A percentile compares a stretch with the other conserved stretches of the same genome.
phyloP scores from a whole-genome alignment of 2,113 vertebrate species.

The Bufo gargarizans region DNA sequence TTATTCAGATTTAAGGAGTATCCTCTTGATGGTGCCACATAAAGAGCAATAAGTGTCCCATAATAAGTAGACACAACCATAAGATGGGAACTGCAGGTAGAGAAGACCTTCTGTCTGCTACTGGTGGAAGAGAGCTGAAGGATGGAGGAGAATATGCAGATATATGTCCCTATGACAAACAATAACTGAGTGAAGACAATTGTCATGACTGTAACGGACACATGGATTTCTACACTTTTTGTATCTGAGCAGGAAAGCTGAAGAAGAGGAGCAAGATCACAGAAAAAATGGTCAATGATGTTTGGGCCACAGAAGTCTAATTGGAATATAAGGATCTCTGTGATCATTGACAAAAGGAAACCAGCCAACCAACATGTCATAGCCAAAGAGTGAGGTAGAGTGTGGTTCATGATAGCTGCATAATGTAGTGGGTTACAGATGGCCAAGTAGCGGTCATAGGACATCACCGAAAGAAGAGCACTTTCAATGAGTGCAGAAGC shows the following conservation, averaged over 20 bases:
- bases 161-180: not conserved
- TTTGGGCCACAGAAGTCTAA: not conserved
- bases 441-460: slow-evolving; percentile 18
- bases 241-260: slow-evolving; percentile 11
- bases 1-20: slow-evolving; percentile 9
- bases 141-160: slow-evolving; percentile 1
- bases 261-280: not conserved
- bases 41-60: slow-evolving; percentile 5
- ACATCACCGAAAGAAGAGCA: not conserved
- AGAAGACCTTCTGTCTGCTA: slow-evolving; percentile 11
- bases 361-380: not conserved
- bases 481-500: not conserved
- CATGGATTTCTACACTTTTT: not conserved
- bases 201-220: not conserved
- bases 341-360: not conserved
- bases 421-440: slow-evolving; percentile 20
- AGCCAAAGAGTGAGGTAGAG: not conserved
- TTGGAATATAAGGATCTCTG: not conserved
- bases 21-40: not conserved
- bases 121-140: not conserved
- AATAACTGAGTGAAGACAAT: not conserved
- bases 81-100: slow-evolving; percentile 22
- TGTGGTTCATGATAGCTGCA: not conserved
- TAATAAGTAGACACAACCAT: slow-evolving; percentile 19
- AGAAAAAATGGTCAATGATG: not conserved